phyloP scores from a whole-genome alignment of 2,113 vertebrate genomes.

The Nothobranchius furzeri region DNA sequence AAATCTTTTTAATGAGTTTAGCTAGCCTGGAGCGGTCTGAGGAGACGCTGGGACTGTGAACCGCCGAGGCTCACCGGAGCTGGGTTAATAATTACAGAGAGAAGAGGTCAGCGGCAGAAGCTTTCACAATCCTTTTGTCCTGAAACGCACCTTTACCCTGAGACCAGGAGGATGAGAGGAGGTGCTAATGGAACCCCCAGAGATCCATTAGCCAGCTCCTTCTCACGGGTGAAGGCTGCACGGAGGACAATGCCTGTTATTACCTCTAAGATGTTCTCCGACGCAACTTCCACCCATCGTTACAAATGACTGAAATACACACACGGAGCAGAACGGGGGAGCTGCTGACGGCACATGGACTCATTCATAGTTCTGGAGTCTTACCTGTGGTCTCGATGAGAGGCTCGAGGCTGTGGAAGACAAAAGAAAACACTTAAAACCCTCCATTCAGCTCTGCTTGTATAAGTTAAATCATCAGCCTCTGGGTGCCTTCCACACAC shows the following conservation, averaged over 20 bases:
- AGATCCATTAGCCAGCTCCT: conserved; percentile 47
- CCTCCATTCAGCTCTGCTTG: conserved; percentile 31
- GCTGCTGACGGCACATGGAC: background rate
- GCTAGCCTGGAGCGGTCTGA: background rate
- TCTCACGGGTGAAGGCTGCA: conserved; percentile 38
- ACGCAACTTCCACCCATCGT: conserved; percentile 14
- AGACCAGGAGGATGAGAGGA: conserved; percentile 15
- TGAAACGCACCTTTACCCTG: conserved; percentile 38
- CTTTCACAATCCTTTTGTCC: conserved; percentile 34
- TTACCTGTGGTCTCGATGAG: conserved; percentile 80
- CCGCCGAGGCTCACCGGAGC: background rate
- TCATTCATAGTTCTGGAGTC: conserved; percentile 8
- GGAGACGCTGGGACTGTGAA: conserved; percentile 5
- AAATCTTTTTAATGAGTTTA: background rate
- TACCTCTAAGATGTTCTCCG: conserved; percentile 25
- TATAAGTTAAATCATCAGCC: conserved; percentile 44
- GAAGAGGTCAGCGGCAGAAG: conserved; percentile 25
- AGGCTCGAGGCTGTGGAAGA: conserved; percentile 72
- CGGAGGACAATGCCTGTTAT: conserved; percentile 18
- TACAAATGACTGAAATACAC: conserved; percentile 6
- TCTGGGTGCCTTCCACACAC: conserved; percentile 32
- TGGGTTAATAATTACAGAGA: conserved; percentile 34
- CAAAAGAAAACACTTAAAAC: conserved; percentile 52
- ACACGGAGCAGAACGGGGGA: background rate
- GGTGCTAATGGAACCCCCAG: conserved; percentile 34